Conservation (phyloP, 1,140 invertebrate species). For the Idris sp. region DNA sequence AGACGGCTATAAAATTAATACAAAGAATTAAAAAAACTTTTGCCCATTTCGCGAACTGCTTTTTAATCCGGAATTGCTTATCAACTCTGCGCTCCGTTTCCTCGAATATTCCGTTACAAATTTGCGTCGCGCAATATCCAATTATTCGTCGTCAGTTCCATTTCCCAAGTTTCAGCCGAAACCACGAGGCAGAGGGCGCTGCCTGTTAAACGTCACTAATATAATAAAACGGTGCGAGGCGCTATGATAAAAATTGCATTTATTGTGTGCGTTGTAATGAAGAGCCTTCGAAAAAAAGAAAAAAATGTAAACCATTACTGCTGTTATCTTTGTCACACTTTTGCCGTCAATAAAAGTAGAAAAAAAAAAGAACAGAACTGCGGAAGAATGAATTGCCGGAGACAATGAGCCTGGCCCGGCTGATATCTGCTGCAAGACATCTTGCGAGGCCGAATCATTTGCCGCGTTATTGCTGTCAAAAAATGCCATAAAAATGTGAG, state of each 20-base stretch:
- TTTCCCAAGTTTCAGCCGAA: constrained; percentile 2
- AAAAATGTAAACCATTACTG: no score
- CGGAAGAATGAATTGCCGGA: constrained; percentile 36
- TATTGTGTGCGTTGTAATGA: constrained; percentile 21
- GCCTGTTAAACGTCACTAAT: constrained; percentile 6
- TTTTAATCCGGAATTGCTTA: no score
- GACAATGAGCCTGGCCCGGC: constrained; percentile 31
- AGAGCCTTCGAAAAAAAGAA: constrained; percentile 6
- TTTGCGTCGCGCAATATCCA: no score
- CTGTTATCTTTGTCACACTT: no score
- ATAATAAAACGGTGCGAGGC: no score
- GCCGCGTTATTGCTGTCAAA: constrained; percentile 42
- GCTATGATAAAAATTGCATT: constrained; percentile 32
- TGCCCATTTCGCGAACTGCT: constrained; percentile 36
- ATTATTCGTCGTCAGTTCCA: neutral
- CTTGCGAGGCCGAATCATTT: constrained; percentile 28
- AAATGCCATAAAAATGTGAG: constrained; percentile 35
- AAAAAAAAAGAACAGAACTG: constrained; percentile 28
- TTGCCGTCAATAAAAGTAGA: constrained; percentile 32
- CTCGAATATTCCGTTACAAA: no score
- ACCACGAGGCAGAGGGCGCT: no score
- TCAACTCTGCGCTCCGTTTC: no score
- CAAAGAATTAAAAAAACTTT: no score
- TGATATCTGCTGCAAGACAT: constrained; percentile 42
- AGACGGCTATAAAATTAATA: constrained; percentile 24